These are phyloP conservation scores for Drosophila ezoana DNA, from an alignment of 2,888 invertebrate genomes.

Conservation along the genomic window DNA sequence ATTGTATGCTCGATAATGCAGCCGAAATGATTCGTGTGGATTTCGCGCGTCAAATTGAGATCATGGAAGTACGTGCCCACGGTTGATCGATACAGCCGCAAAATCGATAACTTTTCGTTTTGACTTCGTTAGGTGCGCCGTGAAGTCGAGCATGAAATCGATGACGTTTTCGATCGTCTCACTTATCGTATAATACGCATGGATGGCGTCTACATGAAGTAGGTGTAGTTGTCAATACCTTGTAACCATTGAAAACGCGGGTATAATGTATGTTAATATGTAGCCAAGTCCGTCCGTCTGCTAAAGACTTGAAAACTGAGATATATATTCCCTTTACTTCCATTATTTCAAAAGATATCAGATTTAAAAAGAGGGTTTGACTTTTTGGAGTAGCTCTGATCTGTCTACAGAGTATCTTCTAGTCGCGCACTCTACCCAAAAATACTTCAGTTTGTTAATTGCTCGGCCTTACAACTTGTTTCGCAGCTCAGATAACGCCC, in stretches of 20 bases:
- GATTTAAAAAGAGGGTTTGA: too few species aligned
- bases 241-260: too few species aligned
- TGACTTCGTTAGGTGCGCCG: slow-evolving; percentile 46
- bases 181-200: slow-evolving; percentile 75
- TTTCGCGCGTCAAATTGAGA: slow-evolving; percentile 25
- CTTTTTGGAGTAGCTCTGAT: too few species aligned
- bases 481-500: slow-evolving; percentile 62
- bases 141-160: slow-evolving; percentile 60
- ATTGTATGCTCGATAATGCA: slow-evolving; percentile 56
- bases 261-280: too few species aligned
- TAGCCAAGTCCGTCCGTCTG: too few species aligned
- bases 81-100: neutral
- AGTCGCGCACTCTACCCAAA: too few species aligned
- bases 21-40: slow-evolving; percentile 47
- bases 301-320: too few species aligned
- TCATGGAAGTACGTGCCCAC: slow-evolving; percentile 45
- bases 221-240: slow-evolving; percentile 18
- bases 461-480: too few species aligned
- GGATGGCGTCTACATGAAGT: slow-evolving; percentile 79
- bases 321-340: too few species aligned
- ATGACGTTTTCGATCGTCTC: slow-evolving; percentile 66
- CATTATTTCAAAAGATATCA: too few species aligned
- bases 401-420: too few species aligned
- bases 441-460: too few species aligned
- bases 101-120: neutral